Evolutionary conservation across 2,797 vertebrate genomes (phyloP).

Genomic region (Sylvilagus floridanus): DNA sequence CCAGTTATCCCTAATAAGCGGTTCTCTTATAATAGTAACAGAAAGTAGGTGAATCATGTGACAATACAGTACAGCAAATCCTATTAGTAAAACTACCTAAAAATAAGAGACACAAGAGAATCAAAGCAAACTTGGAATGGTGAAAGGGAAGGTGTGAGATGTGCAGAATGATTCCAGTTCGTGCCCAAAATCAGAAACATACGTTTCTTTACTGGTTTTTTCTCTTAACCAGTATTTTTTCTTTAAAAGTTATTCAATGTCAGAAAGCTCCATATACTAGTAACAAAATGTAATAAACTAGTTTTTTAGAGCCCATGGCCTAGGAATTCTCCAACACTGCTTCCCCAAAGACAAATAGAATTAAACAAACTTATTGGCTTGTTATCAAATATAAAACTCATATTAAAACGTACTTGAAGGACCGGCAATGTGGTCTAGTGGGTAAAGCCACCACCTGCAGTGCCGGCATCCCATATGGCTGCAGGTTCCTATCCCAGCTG

Average conservation of each 20-base stretch:
- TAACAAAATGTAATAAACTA: background rate
- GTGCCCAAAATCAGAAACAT: background rate
- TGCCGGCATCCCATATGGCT: no score
- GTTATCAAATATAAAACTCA: slow-evolving; percentile 58
- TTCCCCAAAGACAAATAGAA: slow-evolving; percentile 23
- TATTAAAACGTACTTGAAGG: background rate
- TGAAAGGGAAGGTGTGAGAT: background rate
- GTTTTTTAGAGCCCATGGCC: background rate
- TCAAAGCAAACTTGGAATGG: rapidly evolving
- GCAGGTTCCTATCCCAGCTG: no score
- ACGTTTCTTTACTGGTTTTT: background rate
- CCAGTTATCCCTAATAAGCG: background rate
- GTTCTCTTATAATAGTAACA: background rate
- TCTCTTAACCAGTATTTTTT: slow-evolving; percentile 1
- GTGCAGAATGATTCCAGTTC: background rate
- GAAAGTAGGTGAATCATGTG: background rate
- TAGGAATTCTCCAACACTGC: background rate
- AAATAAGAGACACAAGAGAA: background rate
- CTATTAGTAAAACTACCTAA: background rate
- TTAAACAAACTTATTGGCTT: background rate
- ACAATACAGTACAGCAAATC: background rate
- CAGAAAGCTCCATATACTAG: background rate
- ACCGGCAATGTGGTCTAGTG: no score
- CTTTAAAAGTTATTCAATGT: background rate
- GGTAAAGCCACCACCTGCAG: no score